A percentile compares a stretch with the other conserved stretches of the same genome.
These are phyloP conservation scores for Nasua narica DNA, from an alignment of 2,797 vertebrate genomes.

Conservation along the genomic window DNA sequence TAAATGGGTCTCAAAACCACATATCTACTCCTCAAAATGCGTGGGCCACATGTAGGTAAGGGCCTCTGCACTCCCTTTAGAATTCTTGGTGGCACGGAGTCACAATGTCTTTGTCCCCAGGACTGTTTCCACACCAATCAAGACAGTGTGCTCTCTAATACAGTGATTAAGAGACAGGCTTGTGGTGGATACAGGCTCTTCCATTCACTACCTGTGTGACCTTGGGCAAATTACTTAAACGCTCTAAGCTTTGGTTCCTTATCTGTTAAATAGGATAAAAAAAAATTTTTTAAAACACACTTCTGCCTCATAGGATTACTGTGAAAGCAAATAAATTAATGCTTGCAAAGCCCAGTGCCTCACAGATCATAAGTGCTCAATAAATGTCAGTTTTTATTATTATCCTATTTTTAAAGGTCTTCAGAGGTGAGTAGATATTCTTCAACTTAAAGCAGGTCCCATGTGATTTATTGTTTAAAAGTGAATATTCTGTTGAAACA, in stretches of 20 bases:
- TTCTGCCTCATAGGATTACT: constrained; percentile 59
- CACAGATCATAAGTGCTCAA: constrained; percentile 70
- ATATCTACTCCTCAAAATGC: neutral
- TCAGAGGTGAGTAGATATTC: constrained; percentile 44
- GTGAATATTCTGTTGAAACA: constrained; percentile 31
- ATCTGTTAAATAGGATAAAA: constrained; percentile 69
- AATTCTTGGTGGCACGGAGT: neutral
- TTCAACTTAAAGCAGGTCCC: neutral
- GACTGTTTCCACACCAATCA: constrained; percentile 25
- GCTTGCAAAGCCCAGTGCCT: constrained; percentile 51
- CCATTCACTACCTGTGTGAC: constrained; percentile 65
- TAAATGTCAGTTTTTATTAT: constrained; percentile 70
- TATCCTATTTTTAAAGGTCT: constrained; percentile 65
- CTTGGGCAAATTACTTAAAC: constrained; percentile 73
- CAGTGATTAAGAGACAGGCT: constrained; percentile 43
- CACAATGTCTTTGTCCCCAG: constrained; percentile 1
- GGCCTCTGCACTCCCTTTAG: neutral
- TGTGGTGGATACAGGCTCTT: constrained; percentile 31
- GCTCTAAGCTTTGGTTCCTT: constrained; percentile 65
- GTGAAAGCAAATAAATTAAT: constrained; percentile 72
- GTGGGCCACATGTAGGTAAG: neutral
- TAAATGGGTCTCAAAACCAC: neutral
- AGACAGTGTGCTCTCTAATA: neutral
- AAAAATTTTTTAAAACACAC: neutral
- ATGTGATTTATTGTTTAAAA: constrained; percentile 55